Evolutionary conservation across 2,888 invertebrate species (phyloP).

Genomic region (Thecophora atra): DNA sequence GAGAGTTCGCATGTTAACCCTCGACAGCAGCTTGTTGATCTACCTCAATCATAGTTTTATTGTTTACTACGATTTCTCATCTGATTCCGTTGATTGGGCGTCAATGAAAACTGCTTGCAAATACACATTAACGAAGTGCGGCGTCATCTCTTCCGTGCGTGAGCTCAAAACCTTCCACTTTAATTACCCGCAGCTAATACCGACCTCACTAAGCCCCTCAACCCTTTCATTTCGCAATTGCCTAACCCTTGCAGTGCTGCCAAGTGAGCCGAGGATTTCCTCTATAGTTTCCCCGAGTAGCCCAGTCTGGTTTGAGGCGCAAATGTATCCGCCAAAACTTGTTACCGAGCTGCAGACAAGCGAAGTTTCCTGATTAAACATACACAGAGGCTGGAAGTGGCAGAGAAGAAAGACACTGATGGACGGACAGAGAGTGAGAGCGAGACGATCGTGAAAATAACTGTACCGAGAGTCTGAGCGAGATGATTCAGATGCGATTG

Average conservation of each 20-base stretch:
- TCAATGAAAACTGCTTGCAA: neutral
- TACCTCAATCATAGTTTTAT: neutral
- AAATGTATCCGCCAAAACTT: slow-evolving; percentile 23
- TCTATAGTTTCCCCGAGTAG: slow-evolving; percentile 15
- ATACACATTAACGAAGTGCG: neutral
- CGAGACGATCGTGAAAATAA: too few relatives aligned
- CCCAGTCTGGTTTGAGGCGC: slow-evolving; percentile 4
- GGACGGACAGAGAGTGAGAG: neutral
- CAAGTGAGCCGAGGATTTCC: slow-evolving; percentile 8
- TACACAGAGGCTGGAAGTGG: neutral
- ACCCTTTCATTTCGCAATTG: neutral
- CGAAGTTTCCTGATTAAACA: slow-evolving; percentile 28
- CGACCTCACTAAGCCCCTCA: neutral
- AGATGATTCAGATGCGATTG: neutral
- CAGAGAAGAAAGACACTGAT: neutral
- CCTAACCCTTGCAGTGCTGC: neutral
- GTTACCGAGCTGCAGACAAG: slow-evolving; percentile 14
- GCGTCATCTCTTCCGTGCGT: neutral
- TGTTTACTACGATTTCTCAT: neutral
- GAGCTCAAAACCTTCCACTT: too few relatives aligned
- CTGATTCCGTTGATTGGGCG: neutral
- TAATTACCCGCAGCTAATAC: slow-evolving; percentile 2
- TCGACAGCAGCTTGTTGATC: neutral
- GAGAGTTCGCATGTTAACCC: neutral
- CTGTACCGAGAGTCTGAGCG: too few relatives aligned